Conservation (phyloP, 2,797 vertebrate species). For the Sphenopsis melanotis region DNA sequence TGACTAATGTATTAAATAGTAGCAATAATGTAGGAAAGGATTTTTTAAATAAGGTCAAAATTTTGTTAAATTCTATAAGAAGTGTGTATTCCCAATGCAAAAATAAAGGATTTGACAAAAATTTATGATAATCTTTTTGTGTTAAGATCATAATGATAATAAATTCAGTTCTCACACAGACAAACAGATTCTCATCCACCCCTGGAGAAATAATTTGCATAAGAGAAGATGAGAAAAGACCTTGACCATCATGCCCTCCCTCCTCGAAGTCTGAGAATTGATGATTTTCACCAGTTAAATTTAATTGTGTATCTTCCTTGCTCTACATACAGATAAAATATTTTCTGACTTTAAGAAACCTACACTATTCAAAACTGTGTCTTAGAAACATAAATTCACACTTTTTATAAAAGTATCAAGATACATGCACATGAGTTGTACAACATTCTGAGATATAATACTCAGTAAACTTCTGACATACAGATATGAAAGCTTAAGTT, state of each 20-base stretch:
- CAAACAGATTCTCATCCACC: background rate
- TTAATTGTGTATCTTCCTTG: background rate
- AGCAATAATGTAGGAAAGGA: background rate
- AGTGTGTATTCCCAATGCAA: background rate
- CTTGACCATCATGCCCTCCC: background rate
- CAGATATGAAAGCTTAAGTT: background rate
- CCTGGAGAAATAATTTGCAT: background rate
- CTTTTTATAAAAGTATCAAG: background rate
- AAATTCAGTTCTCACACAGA: background rate
- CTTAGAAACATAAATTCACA: background rate
- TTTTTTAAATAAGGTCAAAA: background rate
- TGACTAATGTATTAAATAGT: background rate
- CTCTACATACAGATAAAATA: background rate
- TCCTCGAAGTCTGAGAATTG: background rate
- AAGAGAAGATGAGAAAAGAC: background rate
- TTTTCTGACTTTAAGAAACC: background rate
- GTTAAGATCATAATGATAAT: background rate
- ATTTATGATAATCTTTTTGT: rapidly evolving
- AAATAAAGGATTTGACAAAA: background rate
- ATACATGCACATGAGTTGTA: background rate
- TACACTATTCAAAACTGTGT: background rate
- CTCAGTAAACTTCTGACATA: background rate
- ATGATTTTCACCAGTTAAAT: background rate
- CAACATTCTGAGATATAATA: background rate
- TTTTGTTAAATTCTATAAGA: background rate